Evolutionary conservation across 2,113 vertebrate genomes (phyloP).

Genomic region (Cariama cristata): DNA sequence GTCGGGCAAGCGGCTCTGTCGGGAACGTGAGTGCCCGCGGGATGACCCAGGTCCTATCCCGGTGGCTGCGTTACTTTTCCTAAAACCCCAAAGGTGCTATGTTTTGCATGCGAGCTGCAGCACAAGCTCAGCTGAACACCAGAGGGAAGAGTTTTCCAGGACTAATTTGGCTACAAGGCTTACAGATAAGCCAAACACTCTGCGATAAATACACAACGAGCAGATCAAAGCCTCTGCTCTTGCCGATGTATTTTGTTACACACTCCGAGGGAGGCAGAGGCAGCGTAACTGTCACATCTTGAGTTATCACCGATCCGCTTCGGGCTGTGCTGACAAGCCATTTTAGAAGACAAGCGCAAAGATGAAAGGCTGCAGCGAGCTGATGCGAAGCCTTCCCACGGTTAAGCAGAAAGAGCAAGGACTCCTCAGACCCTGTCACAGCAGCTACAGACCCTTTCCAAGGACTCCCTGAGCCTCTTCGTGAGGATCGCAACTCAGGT

Average conservation of each 20-base stretch:
- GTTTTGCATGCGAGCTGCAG: neutral
- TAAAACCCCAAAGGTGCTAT: neutral
- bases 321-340: neutral
- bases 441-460: neutral
- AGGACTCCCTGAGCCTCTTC: neutral
- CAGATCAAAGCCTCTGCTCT: neutral
- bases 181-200: neutral
- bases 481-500: rapidly evolving
- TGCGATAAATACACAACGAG: neutral
- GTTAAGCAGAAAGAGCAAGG: neutral
- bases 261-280: neutral
- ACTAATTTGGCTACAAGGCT: neutral
- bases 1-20: rapidly evolving
- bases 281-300: neutral
- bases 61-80: neutral
- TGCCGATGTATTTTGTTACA: rapidly evolving
- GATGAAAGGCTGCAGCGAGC: rapidly evolving
- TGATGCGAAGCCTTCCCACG: neutral
- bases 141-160: slow-evolving; percentile 51
- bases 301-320: rapidly evolving
- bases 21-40: rapidly evolving
- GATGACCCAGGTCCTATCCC: neutral
- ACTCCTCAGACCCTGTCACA: neutral
- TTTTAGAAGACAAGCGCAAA: neutral
- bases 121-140: neutral